Percentiles rank a stretch among this genome's conserved stretches.
These are phyloP conservation scores for Poecile atricapillus DNA, from an alignment of 2,113 vertebrate genomes.

Conservation along the genomic window DNA sequence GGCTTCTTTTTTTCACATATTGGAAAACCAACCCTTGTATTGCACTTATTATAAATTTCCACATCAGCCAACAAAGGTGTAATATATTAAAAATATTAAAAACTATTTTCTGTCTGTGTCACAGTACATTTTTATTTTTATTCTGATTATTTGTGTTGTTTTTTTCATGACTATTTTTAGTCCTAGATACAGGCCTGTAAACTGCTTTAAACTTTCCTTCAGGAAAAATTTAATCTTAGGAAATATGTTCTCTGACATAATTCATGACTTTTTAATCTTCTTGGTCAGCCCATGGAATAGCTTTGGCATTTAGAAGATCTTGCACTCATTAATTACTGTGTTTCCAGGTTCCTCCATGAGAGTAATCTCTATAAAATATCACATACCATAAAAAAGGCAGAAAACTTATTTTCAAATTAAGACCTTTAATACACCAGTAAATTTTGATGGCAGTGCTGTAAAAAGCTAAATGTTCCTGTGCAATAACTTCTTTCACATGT, in stretches of 20 bases:
- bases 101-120: not conserved
- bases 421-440: not conserved
- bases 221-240: conserved; percentile 19
- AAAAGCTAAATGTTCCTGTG: not conserved
- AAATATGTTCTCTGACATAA: not conserved
- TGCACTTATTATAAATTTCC: not conserved
- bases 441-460: conserved; percentile 35
- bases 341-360: not conserved
- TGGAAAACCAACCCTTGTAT: not conserved
- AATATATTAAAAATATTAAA: not conserved
- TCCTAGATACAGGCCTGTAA: not conserved
- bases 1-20: not conserved
- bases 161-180: not conserved
- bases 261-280: conserved; percentile 13
- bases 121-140: not conserved
- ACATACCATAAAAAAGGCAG: not conserved
- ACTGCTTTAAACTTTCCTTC: conserved; percentile 7
- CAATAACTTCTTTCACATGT: not conserved
- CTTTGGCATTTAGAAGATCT: conserved; percentile 36
- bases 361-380: not conserved
- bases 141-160: not conserved
- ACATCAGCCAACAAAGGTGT: not conserved
- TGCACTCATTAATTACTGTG: conserved; percentile 14
- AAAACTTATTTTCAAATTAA: conserved; percentile 39
- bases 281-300: not conserved